A percentile compares a stretch with the other conserved stretches of the same genome.
These are phyloP conservation scores for Drosophila dives DNA, from an alignment of 2,888 invertebrate genomes.

Conservation along the genomic window DNA sequence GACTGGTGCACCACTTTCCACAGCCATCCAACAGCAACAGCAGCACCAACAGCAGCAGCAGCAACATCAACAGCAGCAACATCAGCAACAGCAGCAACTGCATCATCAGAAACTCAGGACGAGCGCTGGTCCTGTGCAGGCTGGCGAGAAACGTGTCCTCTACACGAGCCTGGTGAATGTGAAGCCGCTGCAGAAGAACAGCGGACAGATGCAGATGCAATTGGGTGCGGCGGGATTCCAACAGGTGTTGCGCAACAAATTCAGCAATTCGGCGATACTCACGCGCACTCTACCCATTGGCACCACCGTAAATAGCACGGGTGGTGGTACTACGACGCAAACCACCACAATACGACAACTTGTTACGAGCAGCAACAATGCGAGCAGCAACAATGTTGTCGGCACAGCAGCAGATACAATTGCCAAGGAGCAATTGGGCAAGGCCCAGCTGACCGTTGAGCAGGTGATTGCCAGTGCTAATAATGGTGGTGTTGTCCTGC, in stretches of 20 bases:
- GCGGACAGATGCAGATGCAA: constrained; percentile 84
- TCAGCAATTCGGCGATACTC: constrained; percentile 81
- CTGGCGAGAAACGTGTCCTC: constrained; percentile 81
- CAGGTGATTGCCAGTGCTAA: constrained; percentile 72
- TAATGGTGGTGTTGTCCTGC: constrained; percentile 66
- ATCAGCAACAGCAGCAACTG: constrained; percentile 50
- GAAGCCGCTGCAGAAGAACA: constrained; percentile 83
- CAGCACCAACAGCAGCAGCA: constrained; percentile 47
- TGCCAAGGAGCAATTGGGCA: constrained; percentile 61
- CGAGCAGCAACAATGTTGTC: constrained; percentile 59
- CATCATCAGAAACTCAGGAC: constrained; percentile 81
- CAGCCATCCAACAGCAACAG: constrained; percentile 56
- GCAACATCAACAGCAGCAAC: constrained; percentile 65
- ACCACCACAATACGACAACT: constrained; percentile 64
- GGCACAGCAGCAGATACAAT: constrained; percentile 22
- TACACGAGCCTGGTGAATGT: constrained; percentile 84
- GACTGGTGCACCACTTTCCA: constrained; percentile 40
- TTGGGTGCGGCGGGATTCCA: constrained; percentile 79
- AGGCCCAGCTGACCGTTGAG: constrained; percentile 66
- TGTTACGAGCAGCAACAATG: constrained; percentile 63
- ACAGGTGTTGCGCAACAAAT: constrained; percentile 79
- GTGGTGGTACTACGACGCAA: constrained; percentile 18
- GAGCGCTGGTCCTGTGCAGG: constrained; percentile 39
- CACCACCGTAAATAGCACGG: constrained; percentile 69
- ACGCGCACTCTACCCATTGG: constrained; percentile 80